phyloP scores from a whole-genome alignment of 2,113 vertebrate species.

The Pelusios castaneus region DNA sequence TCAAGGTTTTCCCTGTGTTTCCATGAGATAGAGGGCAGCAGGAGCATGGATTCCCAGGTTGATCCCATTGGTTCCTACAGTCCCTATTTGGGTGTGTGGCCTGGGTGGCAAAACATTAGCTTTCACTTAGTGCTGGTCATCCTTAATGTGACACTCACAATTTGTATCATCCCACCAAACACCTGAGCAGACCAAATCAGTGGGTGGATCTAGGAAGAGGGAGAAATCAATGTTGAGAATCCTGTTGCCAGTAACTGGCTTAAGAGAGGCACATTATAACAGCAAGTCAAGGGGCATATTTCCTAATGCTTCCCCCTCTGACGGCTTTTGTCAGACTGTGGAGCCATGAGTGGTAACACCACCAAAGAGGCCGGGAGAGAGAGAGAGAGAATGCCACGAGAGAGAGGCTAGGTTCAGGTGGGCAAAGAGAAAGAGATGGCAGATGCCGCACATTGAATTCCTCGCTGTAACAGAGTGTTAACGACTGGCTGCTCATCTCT shows the following conservation, averaged over 20 bases:
- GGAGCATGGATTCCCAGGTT: neutral
- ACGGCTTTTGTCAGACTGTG: neutral
- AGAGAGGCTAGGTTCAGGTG: neutral
- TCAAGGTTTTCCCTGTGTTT: neutral
- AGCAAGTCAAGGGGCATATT: neutral
- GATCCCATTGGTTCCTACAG: slow-evolving; percentile 57
- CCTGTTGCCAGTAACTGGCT: neutral
- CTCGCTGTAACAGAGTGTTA: accelerated
- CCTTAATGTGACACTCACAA: accelerated
- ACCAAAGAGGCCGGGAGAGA: neutral
- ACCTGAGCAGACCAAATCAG: neutral
- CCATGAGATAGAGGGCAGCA: slow-evolving; percentile 49
- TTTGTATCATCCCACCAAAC: slow-evolving; percentile 27
- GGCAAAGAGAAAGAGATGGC: neutral
- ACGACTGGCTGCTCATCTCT: neutral
- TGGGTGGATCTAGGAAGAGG: neutral
- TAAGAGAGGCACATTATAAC: accelerated
- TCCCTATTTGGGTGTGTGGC: neutral
- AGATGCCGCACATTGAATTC: accelerated
- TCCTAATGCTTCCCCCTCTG: neutral
- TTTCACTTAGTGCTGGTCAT: neutral
- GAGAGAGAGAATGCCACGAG: too few relatives aligned
- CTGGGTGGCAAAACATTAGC: neutral
- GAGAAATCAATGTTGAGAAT: accelerated
- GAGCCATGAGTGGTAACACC: accelerated